Evolutionary conservation across 2,797 vertebrate species (phyloP), one percentile per base, ranked within the genome.

Genomic region (Distichodus sexfasciatus): DNA sequence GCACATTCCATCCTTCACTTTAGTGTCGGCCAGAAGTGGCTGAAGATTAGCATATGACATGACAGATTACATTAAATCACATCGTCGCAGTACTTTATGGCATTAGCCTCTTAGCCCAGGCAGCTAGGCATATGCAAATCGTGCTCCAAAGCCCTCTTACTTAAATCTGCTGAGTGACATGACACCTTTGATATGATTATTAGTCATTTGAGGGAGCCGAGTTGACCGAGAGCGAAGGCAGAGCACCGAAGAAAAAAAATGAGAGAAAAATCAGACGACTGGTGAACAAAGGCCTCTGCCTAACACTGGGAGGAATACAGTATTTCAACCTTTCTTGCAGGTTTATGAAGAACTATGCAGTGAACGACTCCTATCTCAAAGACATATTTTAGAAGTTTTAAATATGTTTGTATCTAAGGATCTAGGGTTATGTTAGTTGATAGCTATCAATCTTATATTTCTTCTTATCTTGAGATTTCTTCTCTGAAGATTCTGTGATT

Each of bases 41-140:
- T 92, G 92, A 93, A 98, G 94, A 99, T 99, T 98, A 97, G 95
- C 96, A 98, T 97, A 96, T 96, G 94, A 97, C 96, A 97, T 94
- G 95, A 96, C 95, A 96, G 94, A 97, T 97, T 96, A 97, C 95
- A 96, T 97, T 97, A 96, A 96, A 94, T 95, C 94, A 94, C 91
- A 93, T 94, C 93, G 93, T 94, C 85, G 86, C 87, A 79, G 88
- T 90, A 90, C 94, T 96, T 96, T 94, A 95, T 94, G 94, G 94
- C 93, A 95, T 98, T 96, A 97, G 95, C 95, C 94, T 95, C 95
- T 98, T 95, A 96, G 93, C 94, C 92, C 89, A 85, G 91, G 93
- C 92, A 90, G 90, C 93, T 91, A 80, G 89, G 94, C 90, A 90
- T 94, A 97, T 98, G 94, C 95, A 96, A 97, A 98, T 97, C 90